These are phyloP conservation scores for Ypsolopha sequella DNA, from an alignment of 2,888 invertebrate genomes.

Conservation along the genomic window DNA sequence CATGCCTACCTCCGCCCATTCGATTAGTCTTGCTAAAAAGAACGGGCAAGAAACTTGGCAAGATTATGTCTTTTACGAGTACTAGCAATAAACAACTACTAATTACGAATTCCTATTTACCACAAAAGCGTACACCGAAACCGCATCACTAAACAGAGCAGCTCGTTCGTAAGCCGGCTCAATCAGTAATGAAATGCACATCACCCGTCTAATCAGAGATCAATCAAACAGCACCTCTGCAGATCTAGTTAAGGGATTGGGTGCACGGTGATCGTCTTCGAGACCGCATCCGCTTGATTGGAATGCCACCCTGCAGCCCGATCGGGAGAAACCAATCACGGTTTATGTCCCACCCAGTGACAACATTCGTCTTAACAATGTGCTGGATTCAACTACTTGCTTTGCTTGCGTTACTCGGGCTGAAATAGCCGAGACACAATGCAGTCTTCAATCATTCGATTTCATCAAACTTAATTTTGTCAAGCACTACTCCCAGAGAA, in stretches of 20 bases:
- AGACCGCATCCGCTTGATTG: conserved; percentile 21
- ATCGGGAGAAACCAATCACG: conserved; percentile 42
- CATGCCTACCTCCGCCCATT: too few relatives aligned
- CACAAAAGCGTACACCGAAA: background rate
- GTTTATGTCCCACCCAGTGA: conserved; percentile 28
- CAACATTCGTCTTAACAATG: conserved; percentile 11
- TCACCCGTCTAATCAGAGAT: conserved; percentile 15
- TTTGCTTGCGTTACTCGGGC: too few relatives aligned
- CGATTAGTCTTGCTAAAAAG: too few relatives aligned
- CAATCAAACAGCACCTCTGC: conserved; percentile 15
- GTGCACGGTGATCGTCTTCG: conserved; percentile 26
- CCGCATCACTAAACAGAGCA: background rate
- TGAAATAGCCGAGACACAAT: too few relatives aligned
- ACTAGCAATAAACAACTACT: background rate
- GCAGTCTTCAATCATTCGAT: too few relatives aligned
- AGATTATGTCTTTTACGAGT: too few relatives aligned
- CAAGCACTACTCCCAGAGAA: too few relatives aligned
- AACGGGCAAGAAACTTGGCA: background rate
- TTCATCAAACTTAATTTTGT: too few relatives aligned
- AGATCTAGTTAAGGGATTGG: conserved; percentile 27
- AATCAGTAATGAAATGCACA: background rate
- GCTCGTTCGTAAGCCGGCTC: background rate
- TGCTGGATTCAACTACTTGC: background rate
- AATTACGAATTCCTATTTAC: background rate
- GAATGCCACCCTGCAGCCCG: conserved; percentile 18